phyloP scores from a whole-genome alignment of 2,888 invertebrate genomes.

The Peribatodes rhomboidaria region DNA sequence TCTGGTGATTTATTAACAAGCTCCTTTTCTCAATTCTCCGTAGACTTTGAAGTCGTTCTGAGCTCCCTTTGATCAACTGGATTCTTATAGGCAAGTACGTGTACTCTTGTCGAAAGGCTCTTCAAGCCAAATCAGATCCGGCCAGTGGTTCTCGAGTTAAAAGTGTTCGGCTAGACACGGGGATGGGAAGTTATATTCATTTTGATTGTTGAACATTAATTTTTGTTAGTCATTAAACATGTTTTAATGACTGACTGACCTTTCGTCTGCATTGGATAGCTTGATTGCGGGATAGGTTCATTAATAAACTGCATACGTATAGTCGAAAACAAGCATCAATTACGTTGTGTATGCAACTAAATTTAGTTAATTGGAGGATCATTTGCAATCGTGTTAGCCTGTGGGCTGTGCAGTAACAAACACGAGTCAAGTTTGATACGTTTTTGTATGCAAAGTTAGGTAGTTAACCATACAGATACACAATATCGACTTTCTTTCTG shows the following conservation, averaged over 20 bases:
- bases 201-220: neutral
- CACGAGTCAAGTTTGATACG: no score
- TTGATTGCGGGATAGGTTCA: conserved; percentile 11
- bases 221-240: neutral
- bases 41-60: conserved; percentile 49
- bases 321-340: conserved; percentile 13
- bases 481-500: no score
- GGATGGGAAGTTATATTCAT: conserved; percentile 7
- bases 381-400: conserved; percentile 3
- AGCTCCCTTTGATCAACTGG: conserved; percentile 20
- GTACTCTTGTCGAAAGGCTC: conserved; percentile 19
- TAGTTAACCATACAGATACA: no score
- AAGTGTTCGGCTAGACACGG: conserved; percentile 4
- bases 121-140: conserved; percentile 17
- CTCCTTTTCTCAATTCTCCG: conserved; percentile 35
- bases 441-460: no score
- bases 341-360: conserved; percentile 15
- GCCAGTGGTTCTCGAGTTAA: conserved; percentile 12
- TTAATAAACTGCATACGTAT: conserved; percentile 15
- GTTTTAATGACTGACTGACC: neutral
- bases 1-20: conserved; percentile 20
- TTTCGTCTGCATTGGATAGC: conserved; percentile 2
- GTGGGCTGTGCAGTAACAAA: neutral
- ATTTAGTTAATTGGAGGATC: conserved; percentile 24
- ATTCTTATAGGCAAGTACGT: conserved; percentile 12